Evolutionary conservation across 2,113 vertebrate genomes (phyloP).

Genomic region (Perca fluviatilis): DNA sequence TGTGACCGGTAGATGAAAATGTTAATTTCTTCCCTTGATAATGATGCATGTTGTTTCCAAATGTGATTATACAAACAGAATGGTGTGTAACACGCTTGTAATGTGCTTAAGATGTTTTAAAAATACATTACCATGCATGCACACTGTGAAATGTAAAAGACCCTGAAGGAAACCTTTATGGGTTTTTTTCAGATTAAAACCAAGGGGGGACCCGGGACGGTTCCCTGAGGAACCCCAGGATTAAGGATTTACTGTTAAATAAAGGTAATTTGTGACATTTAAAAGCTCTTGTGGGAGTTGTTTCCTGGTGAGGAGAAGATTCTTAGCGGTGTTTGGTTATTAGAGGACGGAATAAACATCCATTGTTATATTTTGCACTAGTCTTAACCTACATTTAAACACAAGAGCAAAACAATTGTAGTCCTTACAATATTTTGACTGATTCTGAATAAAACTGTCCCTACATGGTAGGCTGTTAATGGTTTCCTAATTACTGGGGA

Average conservation of each 20-base stretch:
- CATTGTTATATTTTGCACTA: neutral
- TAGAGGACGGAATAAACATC: neutral
- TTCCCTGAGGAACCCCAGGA: constrained; percentile 53
- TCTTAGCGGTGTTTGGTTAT: constrained; percentile 9
- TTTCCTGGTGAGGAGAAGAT: neutral
- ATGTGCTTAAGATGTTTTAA: constrained; percentile 76
- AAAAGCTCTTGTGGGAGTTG: neutral
- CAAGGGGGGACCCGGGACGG: constrained; percentile 25
- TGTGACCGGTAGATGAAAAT: constrained; percentile 70
- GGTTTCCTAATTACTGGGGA: too few relatives aligned
- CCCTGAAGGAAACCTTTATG: constrained; percentile 23
- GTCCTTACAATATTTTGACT: too few relatives aligned
- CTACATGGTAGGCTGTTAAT: too few relatives aligned
- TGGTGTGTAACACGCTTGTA: constrained; percentile 59
- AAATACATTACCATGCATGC: constrained; percentile 42
- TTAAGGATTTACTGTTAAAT: constrained; percentile 19
- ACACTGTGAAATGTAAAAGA: constrained; percentile 40
- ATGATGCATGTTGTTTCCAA: constrained; percentile 70
- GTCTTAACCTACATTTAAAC: neutral
- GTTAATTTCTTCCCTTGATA: constrained; percentile 67
- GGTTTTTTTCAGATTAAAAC: constrained; percentile 37
- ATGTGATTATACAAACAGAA: constrained; percentile 75
- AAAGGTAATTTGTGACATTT: constrained; percentile 12
- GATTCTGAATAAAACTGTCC: too few relatives aligned
- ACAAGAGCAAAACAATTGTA: neutral